A percentile compares a stretch with the other conserved stretches of the same genome.
Evolutionary conservation across 2,797 vertebrate species (phyloP).

Genomic region (Buceros bicornis): DNA sequence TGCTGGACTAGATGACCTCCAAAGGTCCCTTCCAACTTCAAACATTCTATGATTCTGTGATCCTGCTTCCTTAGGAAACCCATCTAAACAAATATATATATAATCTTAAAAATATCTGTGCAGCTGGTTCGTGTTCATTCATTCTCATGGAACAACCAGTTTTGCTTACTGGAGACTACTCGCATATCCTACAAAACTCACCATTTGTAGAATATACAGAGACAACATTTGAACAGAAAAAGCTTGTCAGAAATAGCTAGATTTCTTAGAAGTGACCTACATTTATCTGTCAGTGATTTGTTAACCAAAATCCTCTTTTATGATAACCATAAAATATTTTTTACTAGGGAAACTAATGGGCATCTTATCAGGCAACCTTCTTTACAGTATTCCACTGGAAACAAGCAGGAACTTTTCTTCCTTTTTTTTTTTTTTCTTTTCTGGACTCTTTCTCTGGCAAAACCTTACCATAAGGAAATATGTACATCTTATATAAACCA

Average conservation of each 20-base stretch:
- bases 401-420: not conserved
- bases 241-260: not conserved
- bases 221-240: not conserved
- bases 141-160: not conserved
- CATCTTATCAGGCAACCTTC: not conserved
- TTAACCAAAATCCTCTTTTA: not conserved
- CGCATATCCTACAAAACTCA: not conserved
- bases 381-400: not conserved
- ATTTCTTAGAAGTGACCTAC: not conserved
- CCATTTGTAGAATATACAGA: not conserved
- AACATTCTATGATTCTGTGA: not conserved
- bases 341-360: not conserved
- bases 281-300: not conserved
- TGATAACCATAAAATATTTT: not conserved
- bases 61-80: not conserved
- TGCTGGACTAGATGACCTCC: not conserved
- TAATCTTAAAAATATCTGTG: not conserved
- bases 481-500: not conserved
- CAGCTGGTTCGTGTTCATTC: not conserved
- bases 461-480: not conserved
- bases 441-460: not conserved
- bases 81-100: not conserved
- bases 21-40: not conserved
- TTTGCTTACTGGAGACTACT: not conserved
- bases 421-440: not conserved